phyloP scores from a whole-genome alignment of 2,797 vertebrate species.

The Crypturellus tataupa region DNA sequence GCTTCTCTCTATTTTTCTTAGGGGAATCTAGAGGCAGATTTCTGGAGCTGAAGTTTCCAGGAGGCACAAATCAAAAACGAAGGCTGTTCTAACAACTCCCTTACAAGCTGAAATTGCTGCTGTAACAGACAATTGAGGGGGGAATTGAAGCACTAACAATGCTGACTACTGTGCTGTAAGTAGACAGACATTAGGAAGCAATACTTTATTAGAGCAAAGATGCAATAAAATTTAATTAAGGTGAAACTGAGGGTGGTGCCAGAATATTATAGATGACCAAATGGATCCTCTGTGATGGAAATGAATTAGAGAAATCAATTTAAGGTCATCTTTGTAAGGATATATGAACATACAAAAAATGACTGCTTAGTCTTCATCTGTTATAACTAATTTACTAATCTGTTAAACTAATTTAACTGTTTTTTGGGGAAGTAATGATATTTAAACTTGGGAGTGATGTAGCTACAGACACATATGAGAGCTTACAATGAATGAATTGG shows the following conservation, averaged over 20 bases:
- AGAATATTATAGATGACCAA: neutral
- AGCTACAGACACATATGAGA: neutral
- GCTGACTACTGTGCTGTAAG: neutral
- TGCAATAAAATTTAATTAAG: neutral
- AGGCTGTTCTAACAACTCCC: neutral
- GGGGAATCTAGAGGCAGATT: neutral
- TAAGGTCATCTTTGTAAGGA: neutral
- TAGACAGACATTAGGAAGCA: neutral
- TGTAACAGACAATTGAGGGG: neutral
- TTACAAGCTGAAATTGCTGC: neutral
- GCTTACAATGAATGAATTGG: neutral
- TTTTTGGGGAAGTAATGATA: neutral
- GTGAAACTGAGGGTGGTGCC: neutral
- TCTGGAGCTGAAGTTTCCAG: constrained; percentile 29
- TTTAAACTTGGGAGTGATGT: neutral
- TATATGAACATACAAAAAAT: neutral
- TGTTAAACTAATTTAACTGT: neutral
- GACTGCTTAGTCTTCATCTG: neutral
- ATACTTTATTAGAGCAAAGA: neutral
- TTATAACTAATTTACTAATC: neutral
- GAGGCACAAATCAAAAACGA: constrained; percentile 30
- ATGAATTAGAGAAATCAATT: neutral
- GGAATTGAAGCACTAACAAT: neutral
- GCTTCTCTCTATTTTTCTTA: neutral
- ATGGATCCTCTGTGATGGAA: neutral